These are phyloP conservation scores for Myotis daubentonii DNA, from an alignment of 2,797 vertebrate species.

Conservation along the genomic window DNA sequence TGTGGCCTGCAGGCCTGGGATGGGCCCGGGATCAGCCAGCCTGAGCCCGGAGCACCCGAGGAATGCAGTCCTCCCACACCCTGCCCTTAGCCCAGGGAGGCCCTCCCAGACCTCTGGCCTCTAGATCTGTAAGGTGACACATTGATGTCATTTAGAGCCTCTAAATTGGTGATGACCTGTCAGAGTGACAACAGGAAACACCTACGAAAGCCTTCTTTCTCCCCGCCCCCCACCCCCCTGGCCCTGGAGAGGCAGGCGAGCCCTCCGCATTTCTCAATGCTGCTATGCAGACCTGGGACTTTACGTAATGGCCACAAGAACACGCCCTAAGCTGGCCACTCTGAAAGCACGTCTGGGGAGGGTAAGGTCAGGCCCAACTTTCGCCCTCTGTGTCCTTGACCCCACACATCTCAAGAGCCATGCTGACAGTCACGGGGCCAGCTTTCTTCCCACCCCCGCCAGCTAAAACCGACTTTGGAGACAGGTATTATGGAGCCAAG, in stretches of 20 bases:
- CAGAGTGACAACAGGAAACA: fast-evolving
- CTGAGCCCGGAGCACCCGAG: not conserved
- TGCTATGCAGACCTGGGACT: fast-evolving
- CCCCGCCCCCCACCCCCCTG: fast-evolving
- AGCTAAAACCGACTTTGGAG: not conserved
- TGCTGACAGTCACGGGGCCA: fast-evolving
- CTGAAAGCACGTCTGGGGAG: not conserved
- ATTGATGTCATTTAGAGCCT: not conserved
- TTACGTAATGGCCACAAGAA: not conserved
- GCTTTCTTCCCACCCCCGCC: not conserved
- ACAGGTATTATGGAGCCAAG: no score
- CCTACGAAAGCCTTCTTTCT: not conserved
- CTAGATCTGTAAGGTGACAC: not conserved
- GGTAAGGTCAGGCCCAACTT: not conserved
- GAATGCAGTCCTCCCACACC: not conserved
- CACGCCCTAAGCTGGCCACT: no score
- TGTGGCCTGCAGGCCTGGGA: not conserved
- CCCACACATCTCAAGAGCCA: not conserved
- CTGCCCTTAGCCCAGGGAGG: not conserved
- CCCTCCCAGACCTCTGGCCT: fast-evolving
- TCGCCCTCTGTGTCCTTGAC: no score
- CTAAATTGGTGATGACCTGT: not conserved
- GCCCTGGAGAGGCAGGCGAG: no score
- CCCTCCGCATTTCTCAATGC: fast-evolving
- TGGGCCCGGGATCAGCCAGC: not conserved